Percentiles rank a stretch among this genome's conserved stretches.
These are phyloP conservation scores for Ectemnius continuus DNA, from an alignment of 2,888 invertebrate genomes.

Conservation along the genomic window DNA sequence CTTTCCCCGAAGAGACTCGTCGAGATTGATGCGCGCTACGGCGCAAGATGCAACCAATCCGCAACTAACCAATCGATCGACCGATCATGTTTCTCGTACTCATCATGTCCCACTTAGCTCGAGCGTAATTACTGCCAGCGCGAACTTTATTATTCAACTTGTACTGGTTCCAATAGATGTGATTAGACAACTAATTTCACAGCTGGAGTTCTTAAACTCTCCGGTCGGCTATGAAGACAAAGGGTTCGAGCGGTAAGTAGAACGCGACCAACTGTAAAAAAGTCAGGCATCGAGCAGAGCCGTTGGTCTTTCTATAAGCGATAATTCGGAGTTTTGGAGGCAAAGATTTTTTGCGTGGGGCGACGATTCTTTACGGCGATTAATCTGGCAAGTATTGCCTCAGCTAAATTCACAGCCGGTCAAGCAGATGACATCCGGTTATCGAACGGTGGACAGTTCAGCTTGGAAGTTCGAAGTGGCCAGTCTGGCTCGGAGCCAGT, in stretches of 20 bases:
- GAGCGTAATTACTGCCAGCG: too few species aligned
- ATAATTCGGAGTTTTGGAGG: not conserved
- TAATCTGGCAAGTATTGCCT: too few species aligned
- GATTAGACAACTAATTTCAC: too few species aligned
- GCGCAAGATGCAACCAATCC: not conserved
- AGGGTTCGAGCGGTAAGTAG: not conserved
- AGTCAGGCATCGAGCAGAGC: not conserved
- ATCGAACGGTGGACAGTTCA: conserved; percentile 43
- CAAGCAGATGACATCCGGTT: conserved; percentile 52
- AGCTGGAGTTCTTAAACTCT: too few species aligned
- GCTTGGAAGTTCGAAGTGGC: conserved; percentile 25
- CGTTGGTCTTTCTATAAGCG: not conserved
- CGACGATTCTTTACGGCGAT: too few species aligned
- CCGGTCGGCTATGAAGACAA: not conserved
- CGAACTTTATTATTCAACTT: too few species aligned
- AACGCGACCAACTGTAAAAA: conserved; percentile 2
- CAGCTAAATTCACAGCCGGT: conserved; percentile 11
- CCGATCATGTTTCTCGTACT: too few species aligned
- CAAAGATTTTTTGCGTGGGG: not conserved
- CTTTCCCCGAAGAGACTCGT: not conserved
- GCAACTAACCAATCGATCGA: not conserved
- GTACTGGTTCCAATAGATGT: too few species aligned
- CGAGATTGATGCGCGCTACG: not conserved
- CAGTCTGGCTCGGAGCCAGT: conserved; percentile 50
- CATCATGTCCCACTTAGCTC: too few species aligned